Conservation (phyloP, 2,113 vertebrate species). For the Pagrus major region DNA sequence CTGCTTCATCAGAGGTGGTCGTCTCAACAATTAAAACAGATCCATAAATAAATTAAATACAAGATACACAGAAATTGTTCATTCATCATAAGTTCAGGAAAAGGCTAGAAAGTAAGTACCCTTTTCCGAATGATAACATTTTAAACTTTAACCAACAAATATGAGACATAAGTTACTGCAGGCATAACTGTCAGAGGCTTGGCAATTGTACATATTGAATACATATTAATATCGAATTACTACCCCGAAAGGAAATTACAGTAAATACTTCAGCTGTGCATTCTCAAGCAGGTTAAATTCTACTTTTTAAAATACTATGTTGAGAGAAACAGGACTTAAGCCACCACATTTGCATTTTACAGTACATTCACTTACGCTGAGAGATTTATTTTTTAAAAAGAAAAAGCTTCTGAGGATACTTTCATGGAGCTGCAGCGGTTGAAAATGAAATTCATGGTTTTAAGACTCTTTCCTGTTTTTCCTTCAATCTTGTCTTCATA, state of each 20-base stretch:
- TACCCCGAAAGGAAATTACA: slow-evolving; percentile 5
- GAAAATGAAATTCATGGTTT: background rate
- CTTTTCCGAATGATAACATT: slow-evolving; percentile 6
- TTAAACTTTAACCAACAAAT: slow-evolving; percentile 28
- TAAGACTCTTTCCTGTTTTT: slow-evolving; percentile 8
- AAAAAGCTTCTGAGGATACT: background rate
- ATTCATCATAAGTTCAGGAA: slow-evolving; percentile 3
- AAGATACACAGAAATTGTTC: slow-evolving; percentile 36
- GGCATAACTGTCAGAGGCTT: slow-evolving; percentile 26
- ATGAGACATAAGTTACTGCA: slow-evolving; percentile 31
- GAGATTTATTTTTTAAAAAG: background rate
- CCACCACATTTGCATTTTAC: slow-evolving; percentile 31
- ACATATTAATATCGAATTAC: slow-evolving; percentile 39
- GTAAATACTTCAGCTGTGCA: slow-evolving; percentile 56
- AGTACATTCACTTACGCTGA: slow-evolving; percentile 44
- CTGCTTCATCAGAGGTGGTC: slow-evolving; percentile 21
- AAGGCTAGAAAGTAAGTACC: background rate
- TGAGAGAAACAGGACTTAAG: slow-evolving; percentile 19
- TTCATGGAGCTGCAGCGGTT: background rate
- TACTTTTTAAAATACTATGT: slow-evolving; percentile 38
- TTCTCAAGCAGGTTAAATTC: slow-evolving; percentile 38
- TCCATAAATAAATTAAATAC: slow-evolving; percentile 76
- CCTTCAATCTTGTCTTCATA: slow-evolving; percentile 46
- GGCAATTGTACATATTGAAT: slow-evolving; percentile 39
- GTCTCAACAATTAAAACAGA: slow-evolving; percentile 38